phyloP scores from a whole-genome alignment of 1,140 invertebrate genomes.

The Apis laboriosa region DNA sequence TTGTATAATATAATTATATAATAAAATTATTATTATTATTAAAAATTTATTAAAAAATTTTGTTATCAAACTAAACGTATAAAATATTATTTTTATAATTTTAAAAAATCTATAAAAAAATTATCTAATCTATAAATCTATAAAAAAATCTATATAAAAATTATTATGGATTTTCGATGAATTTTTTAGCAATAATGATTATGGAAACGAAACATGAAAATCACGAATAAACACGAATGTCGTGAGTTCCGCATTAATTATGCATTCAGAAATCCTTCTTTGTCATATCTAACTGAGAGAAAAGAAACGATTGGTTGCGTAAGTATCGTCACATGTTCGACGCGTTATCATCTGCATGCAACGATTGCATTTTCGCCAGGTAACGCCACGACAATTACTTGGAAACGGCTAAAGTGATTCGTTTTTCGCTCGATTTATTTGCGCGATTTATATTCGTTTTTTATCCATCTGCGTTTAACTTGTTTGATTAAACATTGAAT shows the following conservation, averaged over 20 bases:
- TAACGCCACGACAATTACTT: slow-evolving; percentile 20
- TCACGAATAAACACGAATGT: background rate
- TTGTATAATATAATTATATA: too few species aligned
- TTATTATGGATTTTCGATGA: background rate
- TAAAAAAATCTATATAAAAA: too few species aligned
- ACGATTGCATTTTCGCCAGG: background rate
- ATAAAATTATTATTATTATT: too few species aligned
- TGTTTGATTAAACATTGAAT: background rate
- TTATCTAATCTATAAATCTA: too few species aligned
- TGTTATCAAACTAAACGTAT: too few species aligned
- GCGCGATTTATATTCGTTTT: background rate
- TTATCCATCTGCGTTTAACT: background rate
- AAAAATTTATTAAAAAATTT: too few species aligned
- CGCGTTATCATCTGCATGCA: slow-evolving; percentile 26
- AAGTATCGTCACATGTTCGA: slow-evolving; percentile 37
- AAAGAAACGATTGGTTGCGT: slow-evolving; percentile 47
- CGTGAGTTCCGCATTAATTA: slow-evolving; percentile 39
- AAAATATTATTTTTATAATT: too few species aligned
- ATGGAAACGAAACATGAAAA: background rate
- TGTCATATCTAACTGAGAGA: slow-evolving; percentile 29
- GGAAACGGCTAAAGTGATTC: background rate
- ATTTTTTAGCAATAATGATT: background rate
- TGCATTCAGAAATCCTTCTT: slow-evolving; percentile 38
- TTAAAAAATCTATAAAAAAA: too few species aligned
- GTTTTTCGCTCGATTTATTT: background rate